Evolutionary conservation across 2,797 vertebrate species (phyloP), one percentile per base, ranked within the genome.

Genomic region (Gila robusta): DNA sequence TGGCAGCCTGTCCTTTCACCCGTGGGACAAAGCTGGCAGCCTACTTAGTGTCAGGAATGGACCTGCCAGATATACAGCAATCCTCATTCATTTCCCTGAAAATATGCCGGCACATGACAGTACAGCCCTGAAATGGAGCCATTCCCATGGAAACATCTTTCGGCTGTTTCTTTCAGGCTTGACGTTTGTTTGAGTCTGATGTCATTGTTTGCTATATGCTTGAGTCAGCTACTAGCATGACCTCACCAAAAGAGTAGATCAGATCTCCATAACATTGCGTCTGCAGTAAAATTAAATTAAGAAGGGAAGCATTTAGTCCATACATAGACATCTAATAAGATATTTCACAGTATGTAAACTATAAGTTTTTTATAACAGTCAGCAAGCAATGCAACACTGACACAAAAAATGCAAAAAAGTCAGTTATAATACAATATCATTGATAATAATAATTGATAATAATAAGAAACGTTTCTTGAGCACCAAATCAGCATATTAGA

Each of bases 201-300:
- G 73, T 87, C 88, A 73, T 85, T 85, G 86, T 90, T 89, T 89
- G 79, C 80, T 64, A 28, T 39, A n/a, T 84, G 79, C 47, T 54
- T 12, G 80, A 89, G 88, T 88, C 87, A 86, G 90, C 84, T 89
- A 79, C 86, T 87, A 81, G 87, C 79, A 88, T 87, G 88, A 89
- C 84, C 82, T 88, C 86, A 84, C 81, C 64, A 84, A 90, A 88
- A 64, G 2, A 56, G 23, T 39, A 35, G 80, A 84, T 87, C 37
- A 81, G 85, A 90, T 90, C 90, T 89, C 86, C 87, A 91, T 81
- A 84, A 86, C 89, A 87, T 78, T 81, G 86, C 81, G 86, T 89
- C 85, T 85, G 87, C n/a, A 32, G 26, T 81, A 21, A 17, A 69
- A 81, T 81, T 7, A 52, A 69, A 80, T 80, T 80, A 49, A 82